phyloP scores from a whole-genome alignment of 1,140 invertebrate species.

The Bombus confusus region DNA sequence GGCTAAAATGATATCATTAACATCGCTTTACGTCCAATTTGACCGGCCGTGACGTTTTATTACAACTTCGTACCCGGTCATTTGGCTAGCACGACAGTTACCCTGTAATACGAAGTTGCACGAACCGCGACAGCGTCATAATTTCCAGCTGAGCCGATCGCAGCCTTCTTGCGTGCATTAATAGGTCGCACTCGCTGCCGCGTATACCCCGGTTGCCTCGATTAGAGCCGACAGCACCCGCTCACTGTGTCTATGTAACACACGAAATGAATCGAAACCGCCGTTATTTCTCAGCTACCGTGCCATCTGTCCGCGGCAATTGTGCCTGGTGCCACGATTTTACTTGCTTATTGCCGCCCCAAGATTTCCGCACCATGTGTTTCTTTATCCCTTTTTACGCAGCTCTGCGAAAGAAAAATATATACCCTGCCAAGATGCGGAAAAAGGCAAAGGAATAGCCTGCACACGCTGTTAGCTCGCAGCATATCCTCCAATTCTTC shows the following conservation, averaged over 20 bases:
- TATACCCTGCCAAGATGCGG: neutral
- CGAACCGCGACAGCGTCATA: conserved; percentile 38
- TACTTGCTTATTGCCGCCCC: conserved; percentile 3
- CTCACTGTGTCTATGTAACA: neutral
- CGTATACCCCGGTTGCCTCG: neutral
- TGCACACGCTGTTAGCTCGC: neutral
- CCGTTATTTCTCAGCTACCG: neutral
- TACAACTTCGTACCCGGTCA: conserved; percentile 10
- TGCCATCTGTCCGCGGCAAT: conserved; percentile 8
- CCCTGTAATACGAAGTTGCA: conserved; percentile 37
- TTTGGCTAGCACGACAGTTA: conserved; percentile 26
- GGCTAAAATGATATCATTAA: conserved; percentile 39
- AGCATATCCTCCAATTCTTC: too few relatives aligned
- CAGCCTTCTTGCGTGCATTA: conserved; percentile 41
- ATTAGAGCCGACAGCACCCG: neutral
- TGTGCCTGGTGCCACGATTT: conserved; percentile 1
- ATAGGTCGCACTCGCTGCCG: neutral
- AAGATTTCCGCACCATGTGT: conserved; percentile 30
- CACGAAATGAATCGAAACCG: conserved; percentile 29
- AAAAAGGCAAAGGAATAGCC: neutral
- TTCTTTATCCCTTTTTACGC: neutral
- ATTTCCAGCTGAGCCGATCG: conserved; percentile 39
- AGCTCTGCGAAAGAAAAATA: neutral
- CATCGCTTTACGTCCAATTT: conserved; percentile 42
- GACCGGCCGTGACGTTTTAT: conserved; percentile 41